A percentile compares a stretch with the other conserved stretches of the same genome.
phyloP scores from a whole-genome alignment of 2,113 vertebrate species.

The Gracilinanus agilis region DNA sequence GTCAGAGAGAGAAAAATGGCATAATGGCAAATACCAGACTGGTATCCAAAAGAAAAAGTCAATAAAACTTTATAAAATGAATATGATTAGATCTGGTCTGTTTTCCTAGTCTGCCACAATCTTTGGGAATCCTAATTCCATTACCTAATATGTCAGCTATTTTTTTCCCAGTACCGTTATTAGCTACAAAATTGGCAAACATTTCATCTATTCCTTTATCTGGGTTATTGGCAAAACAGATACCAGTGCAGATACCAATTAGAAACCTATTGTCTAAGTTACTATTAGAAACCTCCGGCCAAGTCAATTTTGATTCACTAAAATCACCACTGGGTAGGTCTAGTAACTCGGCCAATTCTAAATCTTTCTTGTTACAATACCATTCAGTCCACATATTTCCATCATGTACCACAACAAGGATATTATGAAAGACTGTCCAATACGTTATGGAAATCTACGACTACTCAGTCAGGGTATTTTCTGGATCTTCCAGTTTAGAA shows the following conservation, averaged over 20 bases:
- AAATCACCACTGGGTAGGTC: neutral
- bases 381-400: neutral
- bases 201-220: neutral
- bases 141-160: neutral
- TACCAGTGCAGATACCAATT: neutral
- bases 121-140: neutral
- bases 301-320: neutral
- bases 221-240: neutral
- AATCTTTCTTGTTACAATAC: neutral
- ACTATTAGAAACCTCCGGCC: neutral
- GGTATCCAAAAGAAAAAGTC: neutral
- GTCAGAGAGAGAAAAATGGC: neutral
- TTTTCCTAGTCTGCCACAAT: neutral
- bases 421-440: neutral
- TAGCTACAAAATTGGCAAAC: neutral
- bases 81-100: neutral
- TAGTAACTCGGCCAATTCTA: neutral
- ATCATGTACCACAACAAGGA: neutral
- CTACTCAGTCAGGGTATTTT: neutral
- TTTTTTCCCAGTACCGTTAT: neutral
- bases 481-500: neutral
- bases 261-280: neutral
- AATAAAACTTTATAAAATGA: neutral
- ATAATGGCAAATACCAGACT: neutral
- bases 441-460: neutral